Percentiles rank a stretch among this genome's conserved stretches.
Conservation (phyloP, 2,113 vertebrate species). For the Casuarius casuarius region DNA sequence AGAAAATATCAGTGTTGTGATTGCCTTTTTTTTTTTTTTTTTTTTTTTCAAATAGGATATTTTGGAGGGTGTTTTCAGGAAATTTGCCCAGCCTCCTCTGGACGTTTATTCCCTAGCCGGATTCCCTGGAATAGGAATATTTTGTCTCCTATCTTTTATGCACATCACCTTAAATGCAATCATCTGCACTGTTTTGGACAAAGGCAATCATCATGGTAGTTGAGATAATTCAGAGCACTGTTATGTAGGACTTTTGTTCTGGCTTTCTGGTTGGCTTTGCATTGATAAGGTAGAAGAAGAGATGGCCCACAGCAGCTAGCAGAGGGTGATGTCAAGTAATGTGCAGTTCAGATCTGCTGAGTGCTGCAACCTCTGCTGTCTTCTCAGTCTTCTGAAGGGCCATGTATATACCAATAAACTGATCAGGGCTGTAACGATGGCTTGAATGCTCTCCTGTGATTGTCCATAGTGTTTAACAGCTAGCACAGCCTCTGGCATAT, state of each 20-base stretch:
- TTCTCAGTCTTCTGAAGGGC: background rate
- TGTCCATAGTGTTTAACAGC: too few species aligned
- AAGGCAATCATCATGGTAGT: background rate
- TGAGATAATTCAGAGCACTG: background rate
- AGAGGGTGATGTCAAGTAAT: background rate
- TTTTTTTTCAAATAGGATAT: background rate
- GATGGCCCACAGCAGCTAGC: background rate
- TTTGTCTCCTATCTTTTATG: background rate
- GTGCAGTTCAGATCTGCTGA: background rate
- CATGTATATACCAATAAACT: background rate
- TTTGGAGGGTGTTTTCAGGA: background rate
- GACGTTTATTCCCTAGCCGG: background rate
- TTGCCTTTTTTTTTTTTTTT: background rate
- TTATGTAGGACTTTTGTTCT: background rate
- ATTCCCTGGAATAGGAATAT: background rate
- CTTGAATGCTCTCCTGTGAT: accelerated
- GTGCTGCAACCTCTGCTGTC: background rate
- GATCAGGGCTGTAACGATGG: background rate
- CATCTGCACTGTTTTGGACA: background rate
- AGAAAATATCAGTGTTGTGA: background rate
- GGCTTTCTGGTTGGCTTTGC: background rate
- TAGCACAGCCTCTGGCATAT: accelerated
- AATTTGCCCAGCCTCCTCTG: background rate
- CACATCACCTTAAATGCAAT: background rate
- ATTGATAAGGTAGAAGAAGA: background rate